Evolutionary conservation across 2,797 vertebrate genomes (phyloP), one percentile per base, ranked within the genome.

Genomic region (Sandelia bainsii): DNA sequence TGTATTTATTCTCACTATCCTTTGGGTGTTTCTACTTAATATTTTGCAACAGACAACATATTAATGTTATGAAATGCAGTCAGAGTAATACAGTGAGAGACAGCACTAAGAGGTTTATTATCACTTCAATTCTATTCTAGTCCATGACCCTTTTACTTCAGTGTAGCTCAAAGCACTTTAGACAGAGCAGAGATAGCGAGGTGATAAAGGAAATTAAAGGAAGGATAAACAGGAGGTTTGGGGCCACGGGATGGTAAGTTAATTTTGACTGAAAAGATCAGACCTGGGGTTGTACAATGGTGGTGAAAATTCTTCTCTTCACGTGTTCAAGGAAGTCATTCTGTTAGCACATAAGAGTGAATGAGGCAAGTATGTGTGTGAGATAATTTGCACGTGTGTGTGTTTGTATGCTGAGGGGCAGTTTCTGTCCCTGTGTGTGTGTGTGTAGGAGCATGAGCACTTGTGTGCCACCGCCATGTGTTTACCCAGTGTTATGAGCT

Each of bases 401-500:
- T 46, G 61, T 59, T 59, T 34, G 64, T 46, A 59, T 57, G 37
- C 73, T n/a, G 44, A 66, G 67, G 57, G 49, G 56, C 46, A 58
- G 44, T 53, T 46, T 72, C 37, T 78, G 62, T 60, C 56, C 52
- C 62, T 12, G 3, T 39, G 34, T 27, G 49, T 56, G 50, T 70
- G 46, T 65, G 70, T 72, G 63, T 29, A 5, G 10, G 40, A 52
- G 69, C 68, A 37, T 23, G 61, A 51, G 51, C 46, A 22, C 60
- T 69, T 72, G 82, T 81, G 75, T 75, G 75, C 62, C 76, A 65
- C 48, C 66, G 60, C 79, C 86, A 86, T 90, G 86, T 88, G 88
- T 89, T 82, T 82, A 73, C 81, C 73, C 75, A 42, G 77, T 86
- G 82, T 83, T 91, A 79, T 89, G 87, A 91, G 83, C 82, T 82